A percentile compares a stretch with the other conserved stretches of the same genome.
phyloP scores from a whole-genome alignment of 2,113 vertebrate genomes.

The Sitta europaea region DNA sequence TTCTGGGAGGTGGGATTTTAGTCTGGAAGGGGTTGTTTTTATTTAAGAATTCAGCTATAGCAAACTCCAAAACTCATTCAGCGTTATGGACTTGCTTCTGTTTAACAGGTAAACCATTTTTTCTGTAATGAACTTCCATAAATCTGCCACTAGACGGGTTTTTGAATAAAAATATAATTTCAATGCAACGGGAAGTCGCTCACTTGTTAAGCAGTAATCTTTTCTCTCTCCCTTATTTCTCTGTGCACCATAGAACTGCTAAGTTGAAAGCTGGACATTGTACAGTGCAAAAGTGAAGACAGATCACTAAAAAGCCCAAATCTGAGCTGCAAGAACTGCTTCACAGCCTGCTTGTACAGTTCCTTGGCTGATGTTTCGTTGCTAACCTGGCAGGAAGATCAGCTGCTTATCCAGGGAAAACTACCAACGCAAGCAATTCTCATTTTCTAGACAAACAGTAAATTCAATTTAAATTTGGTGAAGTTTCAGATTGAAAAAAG shows the following conservation, averaged over 20 bases:
- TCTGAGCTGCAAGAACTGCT: neutral
- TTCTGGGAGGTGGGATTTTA: neutral
- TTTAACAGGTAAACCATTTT: neutral
- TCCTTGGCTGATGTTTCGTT: neutral
- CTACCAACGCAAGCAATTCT: neutral
- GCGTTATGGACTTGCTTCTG: neutral
- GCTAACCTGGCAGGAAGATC: neutral
- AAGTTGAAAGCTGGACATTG: neutral
- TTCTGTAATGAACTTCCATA: neutral
- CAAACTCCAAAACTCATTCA: neutral
- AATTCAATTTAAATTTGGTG: constrained; percentile 45
- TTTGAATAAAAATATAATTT: neutral
- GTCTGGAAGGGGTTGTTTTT: neutral
- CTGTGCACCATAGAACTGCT: neutral
- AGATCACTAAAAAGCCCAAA: neutral
- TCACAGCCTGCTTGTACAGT: neutral
- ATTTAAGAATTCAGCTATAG: neutral
- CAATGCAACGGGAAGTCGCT: neutral
- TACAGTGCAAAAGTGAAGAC: neutral
- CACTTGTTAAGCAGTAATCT: neutral
- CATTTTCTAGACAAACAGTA: constrained; percentile 23
- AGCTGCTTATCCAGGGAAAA: constrained; percentile 17
- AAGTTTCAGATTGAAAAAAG: constrained; percentile 12
- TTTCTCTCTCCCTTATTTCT: neutral
- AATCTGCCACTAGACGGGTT: neutral